A percentile compares a stretch with the other conserved stretches of the same genome.
phyloP scores from a whole-genome alignment of 2,797 vertebrate genomes.

The Leuciscus waleckii region DNA sequence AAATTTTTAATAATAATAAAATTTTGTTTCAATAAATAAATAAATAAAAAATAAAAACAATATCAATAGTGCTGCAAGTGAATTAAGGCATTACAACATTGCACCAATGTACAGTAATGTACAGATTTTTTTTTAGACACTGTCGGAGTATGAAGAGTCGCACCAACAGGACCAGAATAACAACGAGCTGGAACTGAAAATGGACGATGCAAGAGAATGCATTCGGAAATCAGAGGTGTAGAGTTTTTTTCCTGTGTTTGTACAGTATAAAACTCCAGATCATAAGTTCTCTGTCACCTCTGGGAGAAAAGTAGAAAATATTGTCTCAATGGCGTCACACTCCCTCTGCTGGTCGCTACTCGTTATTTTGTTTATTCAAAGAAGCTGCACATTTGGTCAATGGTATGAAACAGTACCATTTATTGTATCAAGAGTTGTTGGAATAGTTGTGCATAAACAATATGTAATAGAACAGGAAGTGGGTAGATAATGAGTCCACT shows the following conservation, averaged over 20 bases:
- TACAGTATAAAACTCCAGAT: neutral
- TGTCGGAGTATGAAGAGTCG: constrained; percentile 86
- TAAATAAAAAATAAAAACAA: neutral
- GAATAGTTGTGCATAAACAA: neutral
- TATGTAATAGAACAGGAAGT: neutral
- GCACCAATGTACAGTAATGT: neutral
- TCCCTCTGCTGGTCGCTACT: neutral
- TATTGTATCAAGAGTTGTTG: neutral
- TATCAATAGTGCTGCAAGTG: neutral
- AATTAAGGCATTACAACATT: neutral
- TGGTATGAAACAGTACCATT: neutral
- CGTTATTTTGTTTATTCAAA: neutral
- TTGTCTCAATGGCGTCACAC: neutral
- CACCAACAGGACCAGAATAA: constrained; percentile 81
- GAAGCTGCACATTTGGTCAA: neutral
- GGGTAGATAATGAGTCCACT: constrained; percentile 44
- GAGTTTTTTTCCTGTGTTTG: constrained; percentile 12
- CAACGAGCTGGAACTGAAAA: constrained; percentile 88
- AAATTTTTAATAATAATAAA: neutral
- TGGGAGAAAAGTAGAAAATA: neutral
- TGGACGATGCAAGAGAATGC: constrained; percentile 88
- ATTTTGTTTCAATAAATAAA: neutral
- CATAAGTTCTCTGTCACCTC: neutral
- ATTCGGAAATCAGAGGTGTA: constrained; percentile 92
- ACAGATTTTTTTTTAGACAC: constrained; percentile 72